These are phyloP conservation scores for Priocnemis perturbator DNA, from an alignment of 2,888 invertebrate genomes.

Conservation along the genomic window DNA sequence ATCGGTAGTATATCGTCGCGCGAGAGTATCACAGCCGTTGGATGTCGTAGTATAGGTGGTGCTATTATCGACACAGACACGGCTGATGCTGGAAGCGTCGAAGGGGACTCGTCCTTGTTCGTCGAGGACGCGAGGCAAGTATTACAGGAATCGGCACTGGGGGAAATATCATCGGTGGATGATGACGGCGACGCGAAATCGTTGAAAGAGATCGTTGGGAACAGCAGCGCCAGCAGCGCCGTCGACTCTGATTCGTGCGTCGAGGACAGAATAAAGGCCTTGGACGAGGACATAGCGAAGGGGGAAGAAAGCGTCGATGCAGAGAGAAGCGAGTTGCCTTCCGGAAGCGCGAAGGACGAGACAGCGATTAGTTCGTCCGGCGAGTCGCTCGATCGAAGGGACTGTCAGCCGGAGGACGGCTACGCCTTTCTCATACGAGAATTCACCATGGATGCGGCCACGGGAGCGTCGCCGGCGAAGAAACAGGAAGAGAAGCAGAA, in stretches of 20 bases:
- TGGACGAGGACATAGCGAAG: constrained; percentile 57
- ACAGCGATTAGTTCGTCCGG: neutral
- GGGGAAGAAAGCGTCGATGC: neutral
- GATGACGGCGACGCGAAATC: too few relatives aligned
- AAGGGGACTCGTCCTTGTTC: neutral
- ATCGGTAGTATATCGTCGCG: constrained; percentile 65
- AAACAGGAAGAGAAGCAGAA: constrained; percentile 73
- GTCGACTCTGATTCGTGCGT: constrained; percentile 66
- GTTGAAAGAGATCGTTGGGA: constrained; percentile 13
- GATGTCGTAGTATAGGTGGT: neutral
- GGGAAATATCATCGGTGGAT: too few relatives aligned
- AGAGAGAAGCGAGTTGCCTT: neutral
- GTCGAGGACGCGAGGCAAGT: too few relatives aligned
- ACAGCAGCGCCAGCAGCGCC: constrained; percentile 59
- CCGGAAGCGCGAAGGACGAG: constrained; percentile 1
- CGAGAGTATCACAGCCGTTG: constrained; percentile 51
- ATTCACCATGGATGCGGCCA: constrained; percentile 66
- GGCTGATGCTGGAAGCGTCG: neutral
- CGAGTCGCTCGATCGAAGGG: neutral
- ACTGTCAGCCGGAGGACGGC: constrained; percentile 54
- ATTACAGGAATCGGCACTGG: too few relatives aligned
- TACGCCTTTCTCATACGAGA: constrained; percentile 68
- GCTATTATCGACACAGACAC: neutral
- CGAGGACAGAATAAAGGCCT: constrained; percentile 62
- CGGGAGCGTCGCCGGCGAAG: constrained; percentile 63